Base-by-base conservation (phyloP, 2,888 invertebrate species). In the Cataglyphis albicans region DNA sequence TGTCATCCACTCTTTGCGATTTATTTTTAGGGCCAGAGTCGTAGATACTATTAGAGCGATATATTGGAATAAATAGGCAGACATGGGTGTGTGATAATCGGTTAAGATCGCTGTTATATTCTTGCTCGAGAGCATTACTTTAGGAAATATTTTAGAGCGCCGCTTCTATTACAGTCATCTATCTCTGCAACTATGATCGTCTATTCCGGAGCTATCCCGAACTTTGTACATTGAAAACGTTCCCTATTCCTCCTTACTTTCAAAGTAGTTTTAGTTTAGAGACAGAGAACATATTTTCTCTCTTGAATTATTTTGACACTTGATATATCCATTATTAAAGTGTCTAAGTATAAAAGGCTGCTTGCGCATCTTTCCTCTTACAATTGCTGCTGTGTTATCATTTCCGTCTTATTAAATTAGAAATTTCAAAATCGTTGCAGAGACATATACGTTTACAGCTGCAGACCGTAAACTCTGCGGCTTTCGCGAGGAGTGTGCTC, bases 141-240 rank as follows among this genome's bases (percentile, higher is more conserved):
- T 35, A 52, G 21, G 3, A 65, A 76, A 64, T 67, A 57, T 67
- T 65, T 38, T 15, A 65, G 55, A 65, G 55, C n/a, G 38, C 63
- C 18, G 72, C 25, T 64, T 63, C 35, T 76, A 76, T 76, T 76
- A 76, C n/a, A 41, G 65, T 12, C 35, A 52, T 64, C 65, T 41
- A 38, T 18, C 35, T 21, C 35, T 29, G 15, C 21, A 75, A 35
- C 63, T 35, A 48, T 74, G 48, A 48, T 35, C 55, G 21, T 65
- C 64, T 75, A 64, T 64, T 75, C 63, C 38, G 38, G n/a, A 29
- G 65, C 75, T 65, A 52, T 48, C n/a, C 38, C n/a, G 12, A 52
- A 76, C 75, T 65, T 52, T n/a, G 35, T 64, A 38, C 25, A 21
- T 65, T n/a, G 65, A 41, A 32, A 76, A 65, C 41, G 9, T 38